Evolutionary conservation across 2,113 vertebrate genomes (phyloP), one percentile per base, ranked within the genome.

Genomic region (Barnardius zonarius): DNA sequence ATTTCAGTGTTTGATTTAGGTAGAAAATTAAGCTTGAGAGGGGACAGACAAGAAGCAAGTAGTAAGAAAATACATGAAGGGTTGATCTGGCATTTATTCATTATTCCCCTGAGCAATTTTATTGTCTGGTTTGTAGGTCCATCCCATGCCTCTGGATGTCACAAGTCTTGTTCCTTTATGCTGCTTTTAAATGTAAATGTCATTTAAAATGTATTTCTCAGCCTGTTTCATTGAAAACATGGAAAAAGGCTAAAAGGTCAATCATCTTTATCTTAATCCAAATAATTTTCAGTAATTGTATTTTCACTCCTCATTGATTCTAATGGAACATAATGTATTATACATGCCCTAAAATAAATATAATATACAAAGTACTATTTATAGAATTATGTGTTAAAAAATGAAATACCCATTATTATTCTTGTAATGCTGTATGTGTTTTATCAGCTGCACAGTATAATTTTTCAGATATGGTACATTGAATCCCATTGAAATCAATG

Each of bases 1-100:
- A 92, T 96, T 96, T 95, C 35, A n/a, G 49, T 89, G 48, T 94
- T 87, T 94, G 90, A 95, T 92, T 97, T 97, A 94, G 72, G 31
- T 52, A 41, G 76, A 95, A 95, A 95, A 87, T 11, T 41, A 88
- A 93, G 61, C 41, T 85, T 92, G 46, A 75, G 83, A 61, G 44
- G 46, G 25, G 27, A 82, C 52, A 92, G 46, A 66, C 33, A 83
- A 82, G 35, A 90, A 81, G 39, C 27, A 67, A 20, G 3, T 28
- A 7, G 5, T 52, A 70, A 87, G 70, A 79, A 89, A 88, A 67
- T 41, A 90, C 57, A 35, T 59, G n/a, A 35, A 16, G 22, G 35
- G 33, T 16, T 59, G 57, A 24, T n/a, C 22, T 59, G 57, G 33
- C 33, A 59, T 59, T 35, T 82, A 15, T 87, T 80, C 74, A 23